Conservation (phyloP, 2,797 vertebrate species). For the Tangara arthus region DNA sequence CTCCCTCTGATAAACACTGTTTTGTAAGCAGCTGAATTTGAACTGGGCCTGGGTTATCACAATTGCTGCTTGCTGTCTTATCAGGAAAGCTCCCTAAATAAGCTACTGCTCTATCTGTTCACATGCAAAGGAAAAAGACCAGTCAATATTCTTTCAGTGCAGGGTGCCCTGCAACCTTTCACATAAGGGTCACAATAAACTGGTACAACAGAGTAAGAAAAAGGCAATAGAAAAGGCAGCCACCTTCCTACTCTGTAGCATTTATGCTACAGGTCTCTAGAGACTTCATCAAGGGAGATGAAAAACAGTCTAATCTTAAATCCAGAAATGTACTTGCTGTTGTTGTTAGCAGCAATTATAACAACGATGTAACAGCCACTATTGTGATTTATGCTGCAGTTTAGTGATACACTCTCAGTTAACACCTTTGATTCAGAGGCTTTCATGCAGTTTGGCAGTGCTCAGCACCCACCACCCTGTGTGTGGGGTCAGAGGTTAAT, state of each 20-base stretch:
- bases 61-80: slow-evolving; percentile 8
- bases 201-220: not conserved
- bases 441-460: not conserved
- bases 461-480: not conserved
- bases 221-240: not conserved
- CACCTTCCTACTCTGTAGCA: not conserved
- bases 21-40: not conserved
- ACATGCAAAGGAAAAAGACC: not conserved
- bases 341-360: not conserved
- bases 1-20: slow-evolving; percentile 5
- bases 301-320: not conserved
- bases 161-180: not conserved
- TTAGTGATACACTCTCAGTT: not conserved
- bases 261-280: not conserved
- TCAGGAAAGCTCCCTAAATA: slow-evolving; percentile 37
- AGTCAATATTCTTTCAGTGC: not conserved
- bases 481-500: slow-evolving; percentile 1
- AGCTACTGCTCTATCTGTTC: not conserved
- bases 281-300: not conserved
- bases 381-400: not conserved
- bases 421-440: not conserved
- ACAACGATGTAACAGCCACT: not conserved
- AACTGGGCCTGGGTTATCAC: not conserved
- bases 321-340: not conserved
- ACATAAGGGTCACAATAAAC: not conserved